phyloP scores from a whole-genome alignment of 2,888 invertebrate species.

The Sphaerophoria rueppellii region DNA sequence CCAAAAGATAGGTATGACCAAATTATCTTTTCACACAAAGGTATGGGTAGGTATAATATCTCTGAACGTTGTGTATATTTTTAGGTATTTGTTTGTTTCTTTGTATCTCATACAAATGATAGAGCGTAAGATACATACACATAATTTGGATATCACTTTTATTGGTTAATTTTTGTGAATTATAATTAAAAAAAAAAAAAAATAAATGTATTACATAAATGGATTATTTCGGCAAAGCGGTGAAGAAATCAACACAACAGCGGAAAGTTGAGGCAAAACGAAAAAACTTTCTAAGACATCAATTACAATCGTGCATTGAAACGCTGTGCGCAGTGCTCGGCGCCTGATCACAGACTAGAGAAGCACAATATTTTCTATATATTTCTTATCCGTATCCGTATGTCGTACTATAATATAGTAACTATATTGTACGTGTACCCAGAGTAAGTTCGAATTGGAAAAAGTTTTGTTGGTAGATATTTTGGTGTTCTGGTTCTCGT shows the following conservation, averaged over 20 bases:
- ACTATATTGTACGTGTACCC: too few relatives aligned
- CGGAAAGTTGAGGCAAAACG: conserved; percentile 73
- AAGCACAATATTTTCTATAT: too few relatives aligned
- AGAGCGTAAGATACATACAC: conserved; percentile 29
- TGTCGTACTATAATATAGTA: too few relatives aligned
- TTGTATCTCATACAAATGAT: conserved; percentile 13
- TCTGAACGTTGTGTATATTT: conserved; percentile 22
- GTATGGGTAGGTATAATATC: background rate
- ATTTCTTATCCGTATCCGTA: too few relatives aligned
- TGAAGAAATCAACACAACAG: conserved; percentile 70
- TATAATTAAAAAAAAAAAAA: conserved; percentile 11
- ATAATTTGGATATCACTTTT: background rate
- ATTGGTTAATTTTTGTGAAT: background rate
- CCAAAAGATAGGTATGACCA: conserved; percentile 62
- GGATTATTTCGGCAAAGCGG: conserved; percentile 69
- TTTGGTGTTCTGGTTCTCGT: too few relatives aligned
- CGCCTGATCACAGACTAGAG: conserved; percentile 78
- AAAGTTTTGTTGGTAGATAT: too few relatives aligned
- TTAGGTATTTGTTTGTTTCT: conserved; percentile 52
- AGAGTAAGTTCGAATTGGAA: too few relatives aligned
- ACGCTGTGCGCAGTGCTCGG: conserved; percentile 77
- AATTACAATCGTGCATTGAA: conserved; percentile 70
- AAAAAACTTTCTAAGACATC: conserved; percentile 70
- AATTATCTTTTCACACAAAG: conserved; percentile 14
- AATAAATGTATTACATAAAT: conserved; percentile 35